These are phyloP conservation scores for Brenthis hecate DNA, from an alignment of 2,888 invertebrate genomes.

Conservation along the genomic window DNA sequence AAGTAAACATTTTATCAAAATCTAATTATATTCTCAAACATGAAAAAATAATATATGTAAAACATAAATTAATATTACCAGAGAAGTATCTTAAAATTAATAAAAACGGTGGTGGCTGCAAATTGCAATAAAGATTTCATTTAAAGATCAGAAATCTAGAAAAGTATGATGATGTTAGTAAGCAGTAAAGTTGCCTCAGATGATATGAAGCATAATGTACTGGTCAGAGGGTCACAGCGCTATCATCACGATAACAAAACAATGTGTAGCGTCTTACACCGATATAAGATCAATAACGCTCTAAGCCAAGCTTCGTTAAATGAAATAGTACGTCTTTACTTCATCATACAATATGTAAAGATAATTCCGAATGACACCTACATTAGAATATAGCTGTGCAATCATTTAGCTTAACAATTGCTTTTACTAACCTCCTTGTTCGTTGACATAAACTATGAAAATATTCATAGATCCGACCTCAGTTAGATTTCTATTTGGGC, in stretches of 20 bases:
- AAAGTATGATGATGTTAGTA: slow-evolving; percentile 61
- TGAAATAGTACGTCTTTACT: slow-evolving; percentile 24
- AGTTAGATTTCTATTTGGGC: slow-evolving; percentile 95
- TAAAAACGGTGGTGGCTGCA: too few relatives aligned
- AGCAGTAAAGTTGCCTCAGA: slow-evolving; percentile 70
- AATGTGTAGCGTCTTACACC: slow-evolving; percentile 55
- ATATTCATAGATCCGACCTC: slow-evolving; percentile 99
- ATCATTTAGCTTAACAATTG: too few relatives aligned
- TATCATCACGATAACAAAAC: slow-evolving; percentile 61
- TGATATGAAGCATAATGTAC: slow-evolving; percentile 66
- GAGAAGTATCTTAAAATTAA: too few relatives aligned
- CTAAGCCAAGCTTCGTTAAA: slow-evolving; percentile 35
- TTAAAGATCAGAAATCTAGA: slow-evolving; percentile 33
- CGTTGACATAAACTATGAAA: slow-evolving; percentile 93
- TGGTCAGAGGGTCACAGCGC: slow-evolving; percentile 68
- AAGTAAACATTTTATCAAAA: background rate
- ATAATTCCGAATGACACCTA: background rate
- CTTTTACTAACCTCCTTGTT: slow-evolving; percentile 89
- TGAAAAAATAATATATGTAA: too few relatives aligned
- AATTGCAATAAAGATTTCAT: background rate
- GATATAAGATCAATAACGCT: slow-evolving; percentile 51
- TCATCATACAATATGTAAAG: slow-evolving; percentile 16
- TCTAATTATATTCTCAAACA: too few relatives aligned
- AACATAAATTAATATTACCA: too few relatives aligned
- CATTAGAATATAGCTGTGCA: background rate